Conservation (phyloP, 2,797 vertebrate species). For the Myioborus melanocephalus region DNA sequence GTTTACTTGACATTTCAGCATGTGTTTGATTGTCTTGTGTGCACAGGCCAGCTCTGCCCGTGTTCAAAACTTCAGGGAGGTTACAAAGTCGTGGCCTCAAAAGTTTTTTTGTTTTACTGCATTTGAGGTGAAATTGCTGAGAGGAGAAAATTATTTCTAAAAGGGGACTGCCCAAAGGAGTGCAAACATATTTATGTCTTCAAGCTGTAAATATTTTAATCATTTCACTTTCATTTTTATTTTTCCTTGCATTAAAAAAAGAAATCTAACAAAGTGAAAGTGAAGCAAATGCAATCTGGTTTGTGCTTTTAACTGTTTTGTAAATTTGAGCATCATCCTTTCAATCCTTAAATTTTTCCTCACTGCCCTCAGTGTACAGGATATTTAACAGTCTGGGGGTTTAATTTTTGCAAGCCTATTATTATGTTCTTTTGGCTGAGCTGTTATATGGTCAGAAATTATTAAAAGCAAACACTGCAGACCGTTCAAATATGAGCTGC, state of each 20-base stretch:
- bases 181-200: background rate
- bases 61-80: slow-evolving; percentile 49
- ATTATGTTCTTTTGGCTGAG: background rate
- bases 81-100: slow-evolving; percentile 32
- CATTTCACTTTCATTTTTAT: background rate
- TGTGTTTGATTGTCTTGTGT: background rate
- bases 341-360: background rate
- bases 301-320: background rate
- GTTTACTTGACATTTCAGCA: background rate
- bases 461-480: slow-evolving; percentile 3
- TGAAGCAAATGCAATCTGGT: background rate
- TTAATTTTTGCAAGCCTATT: background rate
- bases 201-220: background rate
- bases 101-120: slow-evolving; percentile 17
- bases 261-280: background rate
- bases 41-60: slow-evolving; percentile 33
- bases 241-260: background rate
- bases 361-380: background rate
- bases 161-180: background rate
- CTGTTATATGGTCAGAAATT: slow-evolving; percentile 9
- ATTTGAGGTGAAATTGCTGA: background rate
- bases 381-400: background rate
- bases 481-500: background rate
- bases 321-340: background rate
- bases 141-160: background rate